Percentiles rank a stretch among this genome's conserved stretches.
phyloP scores from a whole-genome alignment of 2,113 vertebrate species.

The Malurus cyaneus region DNA sequence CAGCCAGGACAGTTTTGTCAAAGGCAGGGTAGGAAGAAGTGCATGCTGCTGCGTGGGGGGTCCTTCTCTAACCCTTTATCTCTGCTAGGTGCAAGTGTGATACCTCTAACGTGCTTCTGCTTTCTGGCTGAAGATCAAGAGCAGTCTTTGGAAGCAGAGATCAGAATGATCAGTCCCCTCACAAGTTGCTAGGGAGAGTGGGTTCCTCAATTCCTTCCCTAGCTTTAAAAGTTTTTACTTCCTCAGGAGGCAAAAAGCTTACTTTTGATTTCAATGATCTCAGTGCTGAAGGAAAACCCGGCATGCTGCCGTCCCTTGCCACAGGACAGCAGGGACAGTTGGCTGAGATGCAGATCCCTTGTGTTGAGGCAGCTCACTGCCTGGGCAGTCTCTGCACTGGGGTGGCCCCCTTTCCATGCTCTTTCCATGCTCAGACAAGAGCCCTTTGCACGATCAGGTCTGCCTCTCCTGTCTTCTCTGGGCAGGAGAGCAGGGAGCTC shows the following conservation, averaged over 20 bases:
- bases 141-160: background rate
- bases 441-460: background rate
- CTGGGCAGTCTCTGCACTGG: rapidly evolving
- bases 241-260: background rate
- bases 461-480: background rate
- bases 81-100: background rate
- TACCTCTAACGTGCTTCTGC: slow-evolving; percentile 10
- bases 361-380: background rate
- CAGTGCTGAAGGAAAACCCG: background rate
- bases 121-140: slow-evolving; percentile 28
- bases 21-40: slow-evolving; percentile 24
- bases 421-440: background rate
- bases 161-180: background rate
- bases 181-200: background rate
- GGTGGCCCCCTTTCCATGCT: background rate
- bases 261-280: background rate
- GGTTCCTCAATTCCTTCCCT: background rate
- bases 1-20: background rate
- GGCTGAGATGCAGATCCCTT: background rate
- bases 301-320: background rate
- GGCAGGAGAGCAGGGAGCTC: background rate
- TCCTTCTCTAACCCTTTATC: slow-evolving; percentile 18
- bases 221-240: background rate
- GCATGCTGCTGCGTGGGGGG: slow-evolving; percentile 66
- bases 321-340: background rate